phyloP scores from a whole-genome alignment of 2,888 invertebrate species.

The Malacosoma neustria region DNA sequence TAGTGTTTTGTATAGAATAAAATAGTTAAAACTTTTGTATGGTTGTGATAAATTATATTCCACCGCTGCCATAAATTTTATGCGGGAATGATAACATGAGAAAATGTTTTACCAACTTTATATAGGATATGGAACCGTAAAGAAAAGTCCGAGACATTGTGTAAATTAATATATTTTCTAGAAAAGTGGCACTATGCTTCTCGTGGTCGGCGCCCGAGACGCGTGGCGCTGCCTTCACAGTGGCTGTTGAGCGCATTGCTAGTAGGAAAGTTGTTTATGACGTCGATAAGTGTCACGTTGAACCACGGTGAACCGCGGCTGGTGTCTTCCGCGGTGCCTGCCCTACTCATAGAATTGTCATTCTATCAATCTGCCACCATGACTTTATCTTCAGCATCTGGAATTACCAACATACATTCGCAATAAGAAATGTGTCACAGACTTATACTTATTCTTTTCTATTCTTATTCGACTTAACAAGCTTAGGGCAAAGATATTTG shows the following conservation, averaged over 20 bases:
- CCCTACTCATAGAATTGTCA: constrained; percentile 72
- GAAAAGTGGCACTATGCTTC: constrained; percentile 56
- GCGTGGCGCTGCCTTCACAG: constrained; percentile 20
- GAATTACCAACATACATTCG: neutral
- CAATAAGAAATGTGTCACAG: constrained; percentile 11
- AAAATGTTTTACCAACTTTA: too few relatives aligned
- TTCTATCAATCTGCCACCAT: constrained; percentile 68
- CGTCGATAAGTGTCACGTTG: constrained; percentile 73
- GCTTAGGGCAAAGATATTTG: too few relatives aligned
- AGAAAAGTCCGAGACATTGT: constrained; percentile 44
- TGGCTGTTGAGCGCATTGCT: constrained; percentile 57
- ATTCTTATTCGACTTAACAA: constrained; percentile 38
- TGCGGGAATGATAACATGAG: too few relatives aligned
- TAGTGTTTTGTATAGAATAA: too few relatives aligned
- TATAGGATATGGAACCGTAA: too few relatives aligned
- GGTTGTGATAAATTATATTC: too few relatives aligned
- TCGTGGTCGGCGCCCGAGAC: constrained; percentile 25
- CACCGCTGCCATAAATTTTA: too few relatives aligned
- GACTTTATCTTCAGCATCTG: constrained; percentile 58
- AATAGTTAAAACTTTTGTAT: too few relatives aligned
- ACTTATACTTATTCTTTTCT: too few relatives aligned
- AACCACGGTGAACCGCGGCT: constrained; percentile 69
- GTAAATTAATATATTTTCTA: constrained; percentile 48
- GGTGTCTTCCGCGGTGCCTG: constrained; percentile 61
- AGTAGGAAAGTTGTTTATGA: constrained; percentile 73